Evolutionary conservation across 2,113 vertebrate genomes (phyloP).

Genomic region (Poicephalus meyeri): DNA sequence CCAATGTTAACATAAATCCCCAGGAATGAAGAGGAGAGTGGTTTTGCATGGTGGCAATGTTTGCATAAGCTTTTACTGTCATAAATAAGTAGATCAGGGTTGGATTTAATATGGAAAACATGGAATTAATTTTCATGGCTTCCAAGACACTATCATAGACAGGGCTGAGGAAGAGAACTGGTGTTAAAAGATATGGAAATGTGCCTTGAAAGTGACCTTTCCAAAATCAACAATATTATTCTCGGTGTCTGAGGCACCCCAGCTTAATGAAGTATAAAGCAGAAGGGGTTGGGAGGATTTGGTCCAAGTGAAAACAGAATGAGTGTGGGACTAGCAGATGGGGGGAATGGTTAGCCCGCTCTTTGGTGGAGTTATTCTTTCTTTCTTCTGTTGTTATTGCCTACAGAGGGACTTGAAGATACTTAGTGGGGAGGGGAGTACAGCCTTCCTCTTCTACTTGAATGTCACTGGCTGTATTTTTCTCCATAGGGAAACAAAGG

Average conservation of each 20-base stretch:
- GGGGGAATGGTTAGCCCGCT: background rate
- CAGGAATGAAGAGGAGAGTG: background rate
- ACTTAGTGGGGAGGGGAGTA: background rate
- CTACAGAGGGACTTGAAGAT: background rate
- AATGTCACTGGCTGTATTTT: background rate
- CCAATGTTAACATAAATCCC: background rate
- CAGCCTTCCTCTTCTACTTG: background rate
- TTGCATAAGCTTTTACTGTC: background rate
- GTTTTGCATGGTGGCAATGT: background rate
- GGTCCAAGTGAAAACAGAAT: constrained; percentile 42
- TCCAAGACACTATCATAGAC: background rate
- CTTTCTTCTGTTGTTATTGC: background rate
- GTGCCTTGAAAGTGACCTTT: constrained; percentile 10
- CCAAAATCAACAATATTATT: background rate
- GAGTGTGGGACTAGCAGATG: background rate
- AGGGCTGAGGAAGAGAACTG: background rate
- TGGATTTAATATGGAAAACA: background rate
- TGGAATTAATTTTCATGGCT: background rate
- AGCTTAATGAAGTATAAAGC: background rate
- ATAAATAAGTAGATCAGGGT: background rate
- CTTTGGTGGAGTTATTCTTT: background rate
- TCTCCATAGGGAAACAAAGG: background rate
- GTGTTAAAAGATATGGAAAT: background rate
- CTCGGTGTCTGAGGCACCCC: background rate
- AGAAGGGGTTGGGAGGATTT: background rate